Percentiles rank a stretch among this genome's conserved stretches.
These are phyloP conservation scores for Helicoverpa armigera DNA, from an alignment of 1,140 invertebrate genomes.

Conservation along the genomic window DNA sequence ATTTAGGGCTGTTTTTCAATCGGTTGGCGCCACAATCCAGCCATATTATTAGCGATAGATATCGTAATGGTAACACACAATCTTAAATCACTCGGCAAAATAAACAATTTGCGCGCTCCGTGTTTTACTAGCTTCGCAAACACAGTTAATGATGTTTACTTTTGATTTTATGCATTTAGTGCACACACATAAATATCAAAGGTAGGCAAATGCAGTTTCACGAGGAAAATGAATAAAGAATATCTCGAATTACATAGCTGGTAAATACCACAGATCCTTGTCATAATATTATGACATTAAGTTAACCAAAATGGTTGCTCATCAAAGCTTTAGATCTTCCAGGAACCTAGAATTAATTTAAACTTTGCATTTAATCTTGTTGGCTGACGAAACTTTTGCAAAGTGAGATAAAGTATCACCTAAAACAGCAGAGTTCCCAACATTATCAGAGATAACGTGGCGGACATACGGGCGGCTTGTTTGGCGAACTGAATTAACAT, in stretches of 20 bases:
- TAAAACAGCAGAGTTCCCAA: slow-evolving; percentile 74
- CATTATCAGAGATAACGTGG: slow-evolving; percentile 72
- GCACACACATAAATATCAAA: slow-evolving; percentile 6
- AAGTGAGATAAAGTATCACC: slow-evolving; percentile 82
- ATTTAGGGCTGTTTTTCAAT: slow-evolving; percentile 71
- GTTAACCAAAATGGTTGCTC: slow-evolving; percentile 65
- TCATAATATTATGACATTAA: slow-evolving; percentile 49
- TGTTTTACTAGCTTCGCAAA: slow-evolving; percentile 24
- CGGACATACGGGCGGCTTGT: slow-evolving; percentile 53
- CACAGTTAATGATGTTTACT: slow-evolving; percentile 27
- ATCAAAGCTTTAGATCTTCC: slow-evolving; percentile 57
- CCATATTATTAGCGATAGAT: slow-evolving; percentile 43
- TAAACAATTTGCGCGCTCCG: slow-evolving; percentile 34
- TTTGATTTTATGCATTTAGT: slow-evolving; percentile 24
- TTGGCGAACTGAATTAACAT: slow-evolving; percentile 25
- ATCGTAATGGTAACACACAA: slow-evolving; percentile 45
- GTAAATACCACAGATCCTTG: neutral
- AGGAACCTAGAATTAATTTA: slow-evolving; percentile 81
- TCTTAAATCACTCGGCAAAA: slow-evolving; percentile 48
- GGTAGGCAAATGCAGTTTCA: neutral
- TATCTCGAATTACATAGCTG: neutral
- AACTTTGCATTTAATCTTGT: slow-evolving; percentile 84
- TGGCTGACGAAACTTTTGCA: slow-evolving; percentile 78
- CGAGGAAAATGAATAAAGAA: neutral
- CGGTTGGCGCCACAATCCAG: slow-evolving; percentile 48